phyloP scores from a whole-genome alignment of 2,113 vertebrate genomes.

The Sphyrna mokarran region DNA sequence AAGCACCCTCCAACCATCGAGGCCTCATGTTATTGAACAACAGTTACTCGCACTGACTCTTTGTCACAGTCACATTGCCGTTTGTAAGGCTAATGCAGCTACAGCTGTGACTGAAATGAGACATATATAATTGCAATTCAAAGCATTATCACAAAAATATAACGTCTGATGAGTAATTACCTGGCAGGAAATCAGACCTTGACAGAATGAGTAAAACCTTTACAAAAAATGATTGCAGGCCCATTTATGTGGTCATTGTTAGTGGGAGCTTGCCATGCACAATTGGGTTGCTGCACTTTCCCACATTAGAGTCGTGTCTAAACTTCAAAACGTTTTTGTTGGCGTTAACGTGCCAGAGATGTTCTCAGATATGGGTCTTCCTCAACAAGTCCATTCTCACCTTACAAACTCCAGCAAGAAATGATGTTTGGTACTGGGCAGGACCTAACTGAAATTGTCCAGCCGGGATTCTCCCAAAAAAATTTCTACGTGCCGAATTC shows the following conservation, averaged over 20 bases:
- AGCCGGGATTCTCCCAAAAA: too few relatives aligned
- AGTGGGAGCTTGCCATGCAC: neutral
- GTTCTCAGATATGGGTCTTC: too few relatives aligned
- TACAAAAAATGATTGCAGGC: neutral
- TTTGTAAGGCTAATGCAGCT: neutral
- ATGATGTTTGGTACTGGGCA: too few relatives aligned
- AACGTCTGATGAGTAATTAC: neutral
- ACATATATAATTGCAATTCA: neutral
- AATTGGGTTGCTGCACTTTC: neutral
- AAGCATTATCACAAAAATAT: neutral
- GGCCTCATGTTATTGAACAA: neutral
- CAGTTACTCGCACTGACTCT: neutral
- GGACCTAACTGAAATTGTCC: neutral
- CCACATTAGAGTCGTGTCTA: neutral
- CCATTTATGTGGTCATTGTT: neutral
- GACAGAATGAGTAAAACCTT: neutral
- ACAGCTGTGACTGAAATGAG: neutral
- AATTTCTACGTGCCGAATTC: too few relatives aligned
- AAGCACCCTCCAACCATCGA: neutral
- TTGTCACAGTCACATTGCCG: neutral
- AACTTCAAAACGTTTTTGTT: neutral
- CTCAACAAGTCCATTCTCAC: neutral
- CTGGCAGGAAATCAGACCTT: neutral
- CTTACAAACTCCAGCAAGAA: neutral
- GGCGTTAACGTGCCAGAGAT: neutral